These are phyloP conservation scores for Lerema accius DNA, from an alignment of 1,140 invertebrate genomes.

Conservation along the genomic window DNA sequence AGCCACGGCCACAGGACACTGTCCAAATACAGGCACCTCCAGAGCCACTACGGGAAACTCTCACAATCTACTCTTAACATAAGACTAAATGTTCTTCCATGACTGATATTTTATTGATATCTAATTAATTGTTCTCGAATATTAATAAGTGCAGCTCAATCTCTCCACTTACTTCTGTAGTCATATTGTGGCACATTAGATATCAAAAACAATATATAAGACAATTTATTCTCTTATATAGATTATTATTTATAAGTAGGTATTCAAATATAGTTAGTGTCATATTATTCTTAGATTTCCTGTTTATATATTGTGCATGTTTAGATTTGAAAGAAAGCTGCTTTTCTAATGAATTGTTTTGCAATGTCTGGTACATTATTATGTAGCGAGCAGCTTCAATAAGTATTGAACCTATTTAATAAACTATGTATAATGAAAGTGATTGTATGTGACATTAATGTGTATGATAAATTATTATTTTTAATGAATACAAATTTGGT, in stretches of 20 bases:
- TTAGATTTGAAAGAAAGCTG: too few relatives aligned
- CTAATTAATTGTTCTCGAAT: conserved; percentile 14
- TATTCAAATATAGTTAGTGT: not conserved
- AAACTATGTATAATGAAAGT: too few relatives aligned
- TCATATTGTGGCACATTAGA: not conserved
- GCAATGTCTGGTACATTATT: too few relatives aligned
- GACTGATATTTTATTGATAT: conserved; percentile 8
- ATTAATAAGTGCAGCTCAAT: conserved; percentile 14
- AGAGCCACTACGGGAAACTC: conserved; percentile 41
- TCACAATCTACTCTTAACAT: conserved; percentile 25
- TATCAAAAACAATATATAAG: conserved; percentile 10
- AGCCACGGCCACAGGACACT: conserved; percentile 58
- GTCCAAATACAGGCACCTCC: conserved; percentile 59
- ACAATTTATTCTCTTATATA: conserved; percentile 1
- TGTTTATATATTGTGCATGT: not conserved
- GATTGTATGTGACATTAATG: too few relatives aligned
- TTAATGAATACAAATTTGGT: too few relatives aligned
- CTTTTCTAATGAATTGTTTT: too few relatives aligned
- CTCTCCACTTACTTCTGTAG: not conserved
- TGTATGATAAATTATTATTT: too few relatives aligned
- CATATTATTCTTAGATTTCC: not conserved
- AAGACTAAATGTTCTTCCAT: not conserved
- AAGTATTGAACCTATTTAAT: too few relatives aligned
- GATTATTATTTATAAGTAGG: not conserved
- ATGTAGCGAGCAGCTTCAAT: too few relatives aligned